Evolutionary conservation across 2,797 vertebrate species (phyloP), one percentile per base, ranked within the genome.

Genomic region (Platalea minor): DNA sequence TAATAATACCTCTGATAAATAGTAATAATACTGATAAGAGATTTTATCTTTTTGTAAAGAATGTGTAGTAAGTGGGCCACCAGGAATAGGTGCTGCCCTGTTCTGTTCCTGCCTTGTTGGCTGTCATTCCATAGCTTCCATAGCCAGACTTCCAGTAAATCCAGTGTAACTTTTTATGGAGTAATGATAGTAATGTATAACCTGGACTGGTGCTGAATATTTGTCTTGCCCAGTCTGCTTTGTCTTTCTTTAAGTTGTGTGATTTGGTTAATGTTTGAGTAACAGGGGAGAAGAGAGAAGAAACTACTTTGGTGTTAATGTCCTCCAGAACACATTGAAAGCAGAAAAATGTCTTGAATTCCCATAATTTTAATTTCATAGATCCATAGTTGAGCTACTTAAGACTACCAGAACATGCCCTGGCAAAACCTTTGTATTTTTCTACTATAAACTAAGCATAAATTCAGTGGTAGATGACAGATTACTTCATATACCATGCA

Each of bases 401-500:
- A 95, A 95, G 96, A 93, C 91, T 92, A 91, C 94, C 61, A 41
- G 95, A 97, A 97, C 97, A 96, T 93, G 98, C 96, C 97, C 97
- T 93, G 92, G 97, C 96, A 96, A 98, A 98, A 98, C 98, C 98
- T 98, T 97, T 96, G 97, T 98, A 97, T 98, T 98, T 99, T 98
- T 94, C 96, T 97, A 77, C 98, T 98, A 98, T 98, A 98, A 98
- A 98, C 98, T 96, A 97, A 98, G 98, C 99, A 98, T 99, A 98
- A 98, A 99, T 98, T 98, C 98, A 97, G 98, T 98, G 96, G 96
- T 97, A 98, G 99, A 99, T 99, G 99, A 99, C 99, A 98, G 99
- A 99, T 99, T 99, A 99, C 99, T 99, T 99, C 98, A 99, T 99
- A 99, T 98, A 98, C 98, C 99, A 99, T 99, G 99, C 99, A 99